phyloP scores from a whole-genome alignment of 2,888 invertebrate genomes.

The Synanthedon vespiformis region DNA sequence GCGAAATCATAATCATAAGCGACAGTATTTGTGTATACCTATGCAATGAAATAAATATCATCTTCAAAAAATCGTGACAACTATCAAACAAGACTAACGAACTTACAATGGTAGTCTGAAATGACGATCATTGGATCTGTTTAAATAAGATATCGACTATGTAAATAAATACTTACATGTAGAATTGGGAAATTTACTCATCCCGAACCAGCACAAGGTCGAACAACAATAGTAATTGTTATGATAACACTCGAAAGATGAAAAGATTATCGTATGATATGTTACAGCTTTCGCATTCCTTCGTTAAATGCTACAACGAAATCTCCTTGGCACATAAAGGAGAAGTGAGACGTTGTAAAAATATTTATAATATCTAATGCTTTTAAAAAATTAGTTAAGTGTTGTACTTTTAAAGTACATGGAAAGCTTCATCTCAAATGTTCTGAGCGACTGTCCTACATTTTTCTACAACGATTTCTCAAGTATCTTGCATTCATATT shows the following conservation, averaged over 20 bases:
- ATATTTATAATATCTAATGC: too few relatives aligned
- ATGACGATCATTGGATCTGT: constrained; percentile 27
- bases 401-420: too few relatives aligned
- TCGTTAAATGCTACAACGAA: constrained; percentile 4
- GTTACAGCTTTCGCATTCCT: constrained; percentile 5
- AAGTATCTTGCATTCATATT: too few relatives aligned
- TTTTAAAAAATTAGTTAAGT: too few relatives aligned
- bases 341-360: background rate
- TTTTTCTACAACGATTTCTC: too few relatives aligned
- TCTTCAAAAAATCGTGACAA: constrained; percentile 37
- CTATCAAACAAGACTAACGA: constrained; percentile 37
- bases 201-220: constrained; percentile 45
- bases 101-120: constrained; percentile 34
- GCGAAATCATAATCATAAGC: constrained; percentile 18
- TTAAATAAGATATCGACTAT: constrained; percentile 33
- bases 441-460: too few relatives aligned
- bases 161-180: constrained; percentile 28
- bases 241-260: constrained; percentile 37
- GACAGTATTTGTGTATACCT: constrained; percentile 12
- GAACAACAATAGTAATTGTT: constrained; percentile 45
- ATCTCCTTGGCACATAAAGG: constrained; percentile 7
- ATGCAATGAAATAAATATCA: constrained; percentile 29
- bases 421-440: too few relatives aligned
- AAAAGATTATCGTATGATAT: constrained; percentile 15
- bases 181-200: constrained; percentile 28